Conservation (phyloP, 2,888 invertebrate species). For the Apantesis nais region DNA sequence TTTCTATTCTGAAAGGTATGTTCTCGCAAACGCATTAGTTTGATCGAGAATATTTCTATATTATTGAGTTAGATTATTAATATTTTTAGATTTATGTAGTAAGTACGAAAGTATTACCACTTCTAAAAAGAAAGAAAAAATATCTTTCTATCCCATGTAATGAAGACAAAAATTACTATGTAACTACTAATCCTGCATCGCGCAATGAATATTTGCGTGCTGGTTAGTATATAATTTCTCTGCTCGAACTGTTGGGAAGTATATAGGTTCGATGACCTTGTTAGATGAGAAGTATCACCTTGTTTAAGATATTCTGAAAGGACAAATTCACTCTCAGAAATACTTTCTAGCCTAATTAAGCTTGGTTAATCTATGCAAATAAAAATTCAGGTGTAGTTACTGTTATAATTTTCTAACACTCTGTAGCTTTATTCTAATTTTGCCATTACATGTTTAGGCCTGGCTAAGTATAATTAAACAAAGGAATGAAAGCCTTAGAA, state of each 20-base stretch:
- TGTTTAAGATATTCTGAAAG: neutral
- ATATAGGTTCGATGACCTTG: neutral
- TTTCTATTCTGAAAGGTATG: neutral
- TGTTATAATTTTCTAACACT: neutral
- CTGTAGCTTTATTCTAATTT: neutral
- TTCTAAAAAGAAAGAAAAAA: neutral
- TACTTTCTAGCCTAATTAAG: neutral
- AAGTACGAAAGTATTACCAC: neutral
- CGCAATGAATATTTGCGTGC: neutral
- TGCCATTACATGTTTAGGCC: neutral
- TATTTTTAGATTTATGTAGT: neutral
- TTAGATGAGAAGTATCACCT: no score
- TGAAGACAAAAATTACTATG: neutral
- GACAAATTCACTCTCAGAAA: no score
- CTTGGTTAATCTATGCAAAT: neutral
- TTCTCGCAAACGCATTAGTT: neutral
- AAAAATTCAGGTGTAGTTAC: neutral
- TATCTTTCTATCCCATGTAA: neutral
- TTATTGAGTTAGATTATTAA: neutral
- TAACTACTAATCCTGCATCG: neutral
- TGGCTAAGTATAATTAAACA: neutral
- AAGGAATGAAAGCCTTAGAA: neutral
- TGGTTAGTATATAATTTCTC: neutral
- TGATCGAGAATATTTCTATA: neutral
- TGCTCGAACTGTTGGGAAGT: neutral